Conservation (phyloP, 2,888 invertebrate species). For the Phyto melanocephala region DNA sequence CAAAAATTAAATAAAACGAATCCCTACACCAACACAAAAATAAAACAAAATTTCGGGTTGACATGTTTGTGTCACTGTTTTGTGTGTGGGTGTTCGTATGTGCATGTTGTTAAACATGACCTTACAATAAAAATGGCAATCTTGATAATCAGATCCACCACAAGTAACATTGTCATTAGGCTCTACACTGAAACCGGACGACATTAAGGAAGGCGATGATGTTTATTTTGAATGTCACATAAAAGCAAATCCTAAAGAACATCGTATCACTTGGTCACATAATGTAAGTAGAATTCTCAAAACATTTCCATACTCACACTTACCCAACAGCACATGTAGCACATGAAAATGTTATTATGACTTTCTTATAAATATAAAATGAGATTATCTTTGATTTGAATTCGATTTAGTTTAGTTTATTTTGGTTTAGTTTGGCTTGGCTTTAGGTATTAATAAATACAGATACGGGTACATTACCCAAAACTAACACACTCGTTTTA, state of each 20-base stretch:
- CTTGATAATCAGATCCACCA: conserved; percentile 83
- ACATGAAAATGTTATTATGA: background rate
- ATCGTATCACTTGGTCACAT: conserved; percentile 88
- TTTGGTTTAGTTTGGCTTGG: too few relatives aligned
- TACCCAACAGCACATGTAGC: too few relatives aligned
- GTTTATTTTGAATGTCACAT: conserved; percentile 90
- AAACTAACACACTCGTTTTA: too few relatives aligned
- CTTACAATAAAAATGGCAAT: conserved; percentile 64
- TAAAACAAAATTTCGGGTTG: conserved; percentile 11
- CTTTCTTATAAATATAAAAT: conserved; percentile 20
- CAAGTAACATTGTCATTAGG: conserved; percentile 86
- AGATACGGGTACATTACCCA: background rate
- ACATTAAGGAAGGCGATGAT: conserved; percentile 89
- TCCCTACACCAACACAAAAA: background rate
- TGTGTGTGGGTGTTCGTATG: background rate
- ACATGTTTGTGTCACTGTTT: background rate
- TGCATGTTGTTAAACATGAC: conserved; percentile 6
- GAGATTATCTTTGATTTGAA: background rate
- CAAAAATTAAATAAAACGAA: conserved; percentile 18
- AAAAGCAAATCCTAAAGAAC: conserved; percentile 86
- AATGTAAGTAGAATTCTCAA: conserved; percentile 82
- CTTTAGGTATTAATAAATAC: background rate
- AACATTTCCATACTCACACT: background rate
- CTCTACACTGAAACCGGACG: conserved; percentile 86
- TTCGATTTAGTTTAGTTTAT: background rate